phyloP scores from a whole-genome alignment of 1,140 invertebrate species.

The Mesaphorura yosii region DNA sequence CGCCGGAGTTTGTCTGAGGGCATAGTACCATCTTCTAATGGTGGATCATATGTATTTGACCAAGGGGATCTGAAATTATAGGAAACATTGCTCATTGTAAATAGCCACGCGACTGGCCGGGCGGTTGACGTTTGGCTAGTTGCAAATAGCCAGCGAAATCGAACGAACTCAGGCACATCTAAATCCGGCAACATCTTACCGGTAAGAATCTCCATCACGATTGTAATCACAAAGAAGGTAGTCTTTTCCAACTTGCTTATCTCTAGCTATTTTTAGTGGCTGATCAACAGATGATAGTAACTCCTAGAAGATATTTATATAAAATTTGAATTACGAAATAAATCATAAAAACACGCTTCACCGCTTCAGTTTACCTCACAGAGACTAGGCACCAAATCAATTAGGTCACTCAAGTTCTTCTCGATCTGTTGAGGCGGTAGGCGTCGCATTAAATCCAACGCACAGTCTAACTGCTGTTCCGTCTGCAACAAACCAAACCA shows the following conservation, averaged over 20 bases:
- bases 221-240: slow-evolving; percentile 99
- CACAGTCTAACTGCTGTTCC: slow-evolving; percentile 96
- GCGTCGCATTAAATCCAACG: slow-evolving; percentile 94
- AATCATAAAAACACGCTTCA: not conserved
- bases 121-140: slow-evolving; percentile 4
- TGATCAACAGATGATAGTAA: slow-evolving; percentile 95
- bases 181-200: slow-evolving; percentile 40
- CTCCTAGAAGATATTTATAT: slow-evolving; percentile 45
- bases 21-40: slow-evolving; percentile 94
- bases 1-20: slow-evolving; percentile 89
- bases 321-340: not conserved
- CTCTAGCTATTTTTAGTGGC: slow-evolving; percentile 92
- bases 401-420: slow-evolving; percentile 93
- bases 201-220: slow-evolving; percentile 96
- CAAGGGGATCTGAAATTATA: slow-evolving; percentile 73
- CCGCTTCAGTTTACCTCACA: too few species aligned
- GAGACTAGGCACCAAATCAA: slow-evolving; percentile 86
- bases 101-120: not conserved
- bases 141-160: too few species aligned
- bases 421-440: slow-evolving; percentile 98
- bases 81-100: not conserved
- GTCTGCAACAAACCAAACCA: slow-evolving; percentile 65
- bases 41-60: slow-evolving; percentile 97
- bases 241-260: slow-evolving; percentile 87
- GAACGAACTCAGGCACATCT: not conserved